phyloP scores from a whole-genome alignment of 1,140 invertebrate species.

The Lepidurus packardi region DNA sequence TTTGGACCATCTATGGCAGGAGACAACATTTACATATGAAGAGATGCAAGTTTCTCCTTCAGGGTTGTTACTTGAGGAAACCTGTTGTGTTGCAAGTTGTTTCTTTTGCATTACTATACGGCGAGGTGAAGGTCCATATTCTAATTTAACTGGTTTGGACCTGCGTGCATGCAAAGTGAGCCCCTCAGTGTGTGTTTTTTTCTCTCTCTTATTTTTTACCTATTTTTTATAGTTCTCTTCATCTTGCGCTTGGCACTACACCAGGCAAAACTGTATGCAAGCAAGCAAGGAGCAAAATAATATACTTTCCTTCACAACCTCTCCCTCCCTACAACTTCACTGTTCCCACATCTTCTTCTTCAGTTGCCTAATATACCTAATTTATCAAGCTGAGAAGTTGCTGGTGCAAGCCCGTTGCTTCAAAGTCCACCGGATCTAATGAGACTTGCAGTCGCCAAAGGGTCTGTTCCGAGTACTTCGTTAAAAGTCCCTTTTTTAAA shows the following conservation, averaged over 20 bases:
- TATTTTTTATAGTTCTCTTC: background rate
- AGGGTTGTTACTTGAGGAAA: constrained; percentile 4
- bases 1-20: background rate
- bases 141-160: constrained; percentile 19
- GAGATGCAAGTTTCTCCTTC: constrained; percentile 14
- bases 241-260: background rate
- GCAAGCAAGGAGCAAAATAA: no score
- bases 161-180: constrained; percentile 17
- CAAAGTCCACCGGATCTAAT: constrained; percentile 1
- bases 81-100: background rate
- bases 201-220: background rate
- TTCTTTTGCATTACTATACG: background rate
- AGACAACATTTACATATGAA: constrained; percentile 15
- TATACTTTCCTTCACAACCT: background rate
- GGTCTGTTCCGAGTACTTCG: background rate
- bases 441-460: constrained; percentile 1
- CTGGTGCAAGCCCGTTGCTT: background rate
- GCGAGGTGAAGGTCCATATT: constrained; percentile 14
- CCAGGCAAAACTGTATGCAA: no score
- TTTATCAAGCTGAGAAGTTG: background rate
- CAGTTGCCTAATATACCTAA: constrained; percentile 29
- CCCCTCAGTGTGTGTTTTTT: background rate
- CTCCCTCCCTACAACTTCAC: background rate
- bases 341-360: constrained; percentile 13
- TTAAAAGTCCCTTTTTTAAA: background rate